A percentile compares a stretch with the other conserved stretches of the same genome.
Conservation (phyloP, 2,888 invertebrate genomes). For the Drosophila subquinaria region DNA sequence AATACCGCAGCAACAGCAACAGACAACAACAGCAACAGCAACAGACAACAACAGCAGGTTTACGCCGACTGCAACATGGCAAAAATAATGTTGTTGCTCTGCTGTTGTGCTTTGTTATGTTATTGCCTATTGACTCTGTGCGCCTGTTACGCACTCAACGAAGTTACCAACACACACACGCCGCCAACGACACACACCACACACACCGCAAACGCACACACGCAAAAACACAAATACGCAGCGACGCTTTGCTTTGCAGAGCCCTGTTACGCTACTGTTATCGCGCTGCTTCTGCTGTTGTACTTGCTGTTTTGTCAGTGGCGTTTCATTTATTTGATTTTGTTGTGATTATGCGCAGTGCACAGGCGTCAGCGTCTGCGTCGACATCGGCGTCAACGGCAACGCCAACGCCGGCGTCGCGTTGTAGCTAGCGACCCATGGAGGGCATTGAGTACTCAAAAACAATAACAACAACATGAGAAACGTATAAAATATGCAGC, state of each 20-base stretch:
- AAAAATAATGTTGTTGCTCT: conserved; percentile 29
- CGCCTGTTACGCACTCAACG: conserved; percentile 75
- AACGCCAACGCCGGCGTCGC: conserved; percentile 33
- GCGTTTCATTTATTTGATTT: conserved; percentile 74
- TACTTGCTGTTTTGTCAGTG: conserved; percentile 44
- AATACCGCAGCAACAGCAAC: conserved; percentile 68
- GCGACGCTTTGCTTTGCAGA: conserved; percentile 15
- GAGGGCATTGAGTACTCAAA: conserved; percentile 73
- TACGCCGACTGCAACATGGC: conserved; percentile 45
- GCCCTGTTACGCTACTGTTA: conserved; percentile 48
- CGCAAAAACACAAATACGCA: no score
- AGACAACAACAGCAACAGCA: conserved; percentile 44
- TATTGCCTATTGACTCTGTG: conserved; percentile 56
- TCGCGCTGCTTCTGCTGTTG: conserved; percentile 9
- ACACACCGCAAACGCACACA: conserved; percentile 52
- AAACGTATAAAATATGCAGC: conserved; percentile 39
- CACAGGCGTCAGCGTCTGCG: conserved; percentile 43
- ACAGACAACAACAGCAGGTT: conserved; percentile 47
- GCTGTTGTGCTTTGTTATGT: conserved; percentile 20
- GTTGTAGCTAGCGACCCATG: conserved; percentile 76
- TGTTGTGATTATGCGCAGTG: conserved; percentile 81
- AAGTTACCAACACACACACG: conserved; percentile 75
- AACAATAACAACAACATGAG: conserved; percentile 54
- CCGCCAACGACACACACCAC: conserved; percentile 58
- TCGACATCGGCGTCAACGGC: conserved; percentile 18